These are phyloP conservation scores for Sycophila texana DNA, from an alignment of 2,888 invertebrate species.

Conservation along the genomic window DNA sequence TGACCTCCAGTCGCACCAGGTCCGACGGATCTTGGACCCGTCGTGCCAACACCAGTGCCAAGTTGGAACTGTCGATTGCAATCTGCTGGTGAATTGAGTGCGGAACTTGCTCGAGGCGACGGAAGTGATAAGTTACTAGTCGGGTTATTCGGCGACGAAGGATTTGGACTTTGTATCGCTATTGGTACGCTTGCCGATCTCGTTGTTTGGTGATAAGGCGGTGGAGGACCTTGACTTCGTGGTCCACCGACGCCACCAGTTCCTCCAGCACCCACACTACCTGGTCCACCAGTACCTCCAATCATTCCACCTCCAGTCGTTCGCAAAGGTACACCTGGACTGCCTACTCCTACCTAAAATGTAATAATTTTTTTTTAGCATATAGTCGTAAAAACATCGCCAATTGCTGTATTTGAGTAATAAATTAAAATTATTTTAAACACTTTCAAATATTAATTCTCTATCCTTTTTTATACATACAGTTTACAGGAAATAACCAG, in stretches of 20 bases:
- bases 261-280: constrained; percentile 76
- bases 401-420: no score
- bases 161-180: constrained; percentile 85
- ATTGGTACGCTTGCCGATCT: constrained; percentile 86
- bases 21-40: constrained; percentile 38
- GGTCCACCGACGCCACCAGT: constrained; percentile 73
- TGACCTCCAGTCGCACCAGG: constrained; percentile 70
- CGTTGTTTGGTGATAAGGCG: constrained; percentile 85
- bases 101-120: constrained; percentile 84
- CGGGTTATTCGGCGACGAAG: constrained; percentile 84
- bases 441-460: no score
- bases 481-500: no score
- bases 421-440: no score
- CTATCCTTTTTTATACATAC: no score
- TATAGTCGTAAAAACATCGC: no score
- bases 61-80: constrained; percentile 78
- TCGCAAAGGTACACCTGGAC: constrained; percentile 77
- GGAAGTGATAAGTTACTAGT: constrained; percentile 84
- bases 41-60: constrained; percentile 51
- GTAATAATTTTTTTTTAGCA: no score
- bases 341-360: constrained; percentile 64
- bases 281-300: constrained; percentile 71
- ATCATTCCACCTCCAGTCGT: constrained; percentile 59
- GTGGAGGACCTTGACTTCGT: constrained; percentile 85
- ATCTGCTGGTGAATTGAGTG: constrained; percentile 84